A percentile compares a stretch with the other conserved stretches of the same genome.
These are phyloP conservation scores for Mesochorus sp. DNA, from an alignment of 2,888 invertebrate genomes.

Conservation along the genomic window DNA sequence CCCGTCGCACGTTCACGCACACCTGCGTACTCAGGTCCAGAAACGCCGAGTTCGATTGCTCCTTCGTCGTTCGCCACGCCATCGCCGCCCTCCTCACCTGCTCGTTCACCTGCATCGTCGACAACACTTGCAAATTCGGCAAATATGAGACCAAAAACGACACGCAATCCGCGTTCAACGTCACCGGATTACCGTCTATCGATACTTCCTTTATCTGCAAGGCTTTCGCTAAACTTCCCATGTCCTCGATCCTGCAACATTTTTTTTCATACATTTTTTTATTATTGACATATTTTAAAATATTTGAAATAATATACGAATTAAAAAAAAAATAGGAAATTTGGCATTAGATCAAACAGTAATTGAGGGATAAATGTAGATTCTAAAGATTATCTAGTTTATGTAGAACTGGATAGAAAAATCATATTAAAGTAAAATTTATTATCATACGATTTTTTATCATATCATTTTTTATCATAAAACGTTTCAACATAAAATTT, in stretches of 20 bases:
- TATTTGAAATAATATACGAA: no score
- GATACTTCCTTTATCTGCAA: constrained; percentile 91
- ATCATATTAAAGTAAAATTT: no score
- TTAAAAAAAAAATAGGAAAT: no score
- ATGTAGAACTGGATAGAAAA: no score
- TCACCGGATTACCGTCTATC: constrained; percentile 93
- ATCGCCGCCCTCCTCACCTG: constrained; percentile 90
- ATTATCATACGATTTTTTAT: no score
- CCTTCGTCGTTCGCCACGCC: constrained; percentile 91
- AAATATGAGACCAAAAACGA: constrained; percentile 92
- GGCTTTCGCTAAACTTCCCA: constrained; percentile 91
- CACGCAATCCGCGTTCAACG: constrained; percentile 90
- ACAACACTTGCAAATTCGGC: constrained; percentile 88
- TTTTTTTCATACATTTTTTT: background rate
- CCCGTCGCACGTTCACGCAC: constrained; percentile 86
- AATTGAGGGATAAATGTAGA: no score
- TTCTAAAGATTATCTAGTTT: no score
- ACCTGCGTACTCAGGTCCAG: constrained; percentile 86
- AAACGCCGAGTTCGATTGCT: constrained; percentile 87
- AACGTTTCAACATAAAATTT: no score
- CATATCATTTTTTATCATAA: no score
- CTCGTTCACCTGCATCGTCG: constrained; percentile 91
- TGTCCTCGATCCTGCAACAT: constrained; percentile 91
- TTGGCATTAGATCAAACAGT: no score
- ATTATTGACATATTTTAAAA: background rate